Evolutionary conservation across 2,888 invertebrate species (phyloP), one percentile per base, ranked within the genome.

Genomic region (Amphipyra tragopoginis): DNA sequence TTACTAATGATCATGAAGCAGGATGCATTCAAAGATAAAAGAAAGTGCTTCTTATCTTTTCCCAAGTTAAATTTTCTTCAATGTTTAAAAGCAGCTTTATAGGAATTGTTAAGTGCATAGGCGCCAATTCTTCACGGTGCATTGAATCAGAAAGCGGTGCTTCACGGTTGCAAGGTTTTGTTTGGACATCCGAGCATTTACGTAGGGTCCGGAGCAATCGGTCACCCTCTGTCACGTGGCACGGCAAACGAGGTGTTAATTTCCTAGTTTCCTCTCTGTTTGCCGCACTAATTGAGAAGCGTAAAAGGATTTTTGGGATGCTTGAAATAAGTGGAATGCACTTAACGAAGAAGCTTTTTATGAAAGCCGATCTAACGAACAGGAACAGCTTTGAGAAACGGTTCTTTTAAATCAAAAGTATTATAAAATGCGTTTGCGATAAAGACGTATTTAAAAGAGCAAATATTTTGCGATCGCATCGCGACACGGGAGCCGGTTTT

Each of bases 1-100:
- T 79, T 86, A 87, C 90, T 92, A 93, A 93, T 94, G 93, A 94
- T 90, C 79, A 87, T 83, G 87, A 85, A 85, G 86, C 84, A 86
- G 86, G 86, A 86, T 85, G 82, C 84, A 86, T 82, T 87, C 85
- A 87, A 87, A 90, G 91, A 92, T 92, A 92, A 91, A 90, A 89
- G 86, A 87, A 89, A 92, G 91, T 89, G 92, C 90, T 89, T 86
- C 89, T 93, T 92, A 90, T 89, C 88, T 84, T 85, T 80, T 75
- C 68, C 67, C 63, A 77, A 68, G 72, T 78, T 80, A 71, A 55
- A 71, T 70, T 75, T 79, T 73, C 66, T 71, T 68, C 65, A 65
- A 72, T 63, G 67, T 58, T 73, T 64, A 68, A 71, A 75, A 59
- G 49, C 47, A 29, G 57, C 49, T 54, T 61, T 53, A 55, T 66